phyloP scores from a whole-genome alignment of 2,113 vertebrate species.

The Limanda limanda region DNA sequence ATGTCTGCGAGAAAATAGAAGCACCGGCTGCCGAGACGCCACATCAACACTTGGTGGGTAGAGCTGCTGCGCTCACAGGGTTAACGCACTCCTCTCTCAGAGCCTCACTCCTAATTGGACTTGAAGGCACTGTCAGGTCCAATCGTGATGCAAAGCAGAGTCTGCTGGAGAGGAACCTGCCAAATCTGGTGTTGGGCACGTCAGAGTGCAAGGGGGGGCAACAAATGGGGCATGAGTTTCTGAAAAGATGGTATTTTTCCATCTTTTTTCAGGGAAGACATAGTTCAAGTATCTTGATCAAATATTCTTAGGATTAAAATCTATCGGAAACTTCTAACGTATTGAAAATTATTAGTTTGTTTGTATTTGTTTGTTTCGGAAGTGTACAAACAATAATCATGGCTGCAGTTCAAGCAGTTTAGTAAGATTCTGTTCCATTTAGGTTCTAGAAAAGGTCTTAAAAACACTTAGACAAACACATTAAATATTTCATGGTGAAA shows the following conservation, averaged over 20 bases:
- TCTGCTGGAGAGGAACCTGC: constrained; percentile 76
- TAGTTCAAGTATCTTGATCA: background rate
- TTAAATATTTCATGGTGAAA: too few relatives aligned
- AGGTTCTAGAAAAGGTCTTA: too few relatives aligned
- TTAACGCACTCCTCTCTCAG: constrained; percentile 74
- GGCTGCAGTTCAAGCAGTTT: too few relatives aligned
- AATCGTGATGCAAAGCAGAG: constrained; percentile 71
- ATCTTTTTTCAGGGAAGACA: background rate
- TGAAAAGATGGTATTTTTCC: constrained; percentile 14
- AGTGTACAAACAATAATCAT: too few relatives aligned
- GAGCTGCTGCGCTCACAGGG: constrained; percentile 57
- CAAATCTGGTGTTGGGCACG: constrained; percentile 69
- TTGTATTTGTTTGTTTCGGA: too few relatives aligned
- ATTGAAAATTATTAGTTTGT: too few relatives aligned
- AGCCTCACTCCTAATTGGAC: constrained; percentile 81
- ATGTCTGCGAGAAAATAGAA: constrained; percentile 52
- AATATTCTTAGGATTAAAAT: too few relatives aligned
- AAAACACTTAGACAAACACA: too few relatives aligned
- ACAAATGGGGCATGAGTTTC: constrained; percentile 48
- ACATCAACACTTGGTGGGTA: constrained; percentile 69
- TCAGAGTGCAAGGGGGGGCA: background rate
- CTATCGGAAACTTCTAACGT: too few relatives aligned
- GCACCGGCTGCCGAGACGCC: constrained; percentile 54
- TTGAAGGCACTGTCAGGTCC: constrained; percentile 83
- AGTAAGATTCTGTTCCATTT: too few relatives aligned